Conservation (phyloP, 2,888 invertebrate genomes). For the Tenodera sinensis region DNA sequence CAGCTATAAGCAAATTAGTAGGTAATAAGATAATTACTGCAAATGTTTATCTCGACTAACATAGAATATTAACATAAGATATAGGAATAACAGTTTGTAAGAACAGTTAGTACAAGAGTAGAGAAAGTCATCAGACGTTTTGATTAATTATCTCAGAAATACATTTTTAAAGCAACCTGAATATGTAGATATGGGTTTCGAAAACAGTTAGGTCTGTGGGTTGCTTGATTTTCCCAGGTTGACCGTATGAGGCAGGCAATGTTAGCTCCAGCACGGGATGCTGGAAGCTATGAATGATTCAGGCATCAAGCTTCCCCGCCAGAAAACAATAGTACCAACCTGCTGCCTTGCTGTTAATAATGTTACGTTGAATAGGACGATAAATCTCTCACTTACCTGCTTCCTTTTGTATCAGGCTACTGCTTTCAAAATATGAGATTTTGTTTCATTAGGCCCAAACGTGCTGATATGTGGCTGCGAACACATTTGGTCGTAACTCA, state of each 20-base stretch:
- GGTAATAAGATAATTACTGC: too few relatives aligned
- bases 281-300: background rate
- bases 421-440: background rate
- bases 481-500: background rate
- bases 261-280: background rate
- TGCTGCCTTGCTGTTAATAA: background rate
- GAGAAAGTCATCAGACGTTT: too few relatives aligned
- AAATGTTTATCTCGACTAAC: too few relatives aligned
- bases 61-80: too few relatives aligned
- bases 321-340: background rate
- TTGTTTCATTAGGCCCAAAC: background rate
- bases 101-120: too few relatives aligned
- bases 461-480: background rate
- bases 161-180: too few relatives aligned
- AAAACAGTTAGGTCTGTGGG: too few relatives aligned
- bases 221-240: too few relatives aligned
- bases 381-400: background rate
- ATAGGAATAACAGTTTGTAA: too few relatives aligned
- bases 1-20: too few relatives aligned
- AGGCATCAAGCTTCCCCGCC: background rate
- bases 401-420: background rate
- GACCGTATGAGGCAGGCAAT: background rate
- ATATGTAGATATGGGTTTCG: too few relatives aligned
- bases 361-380: background rate
- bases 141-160: too few relatives aligned